Evolutionary conservation across 2,797 vertebrate genomes (phyloP), one percentile per base, ranked within the genome.

Genomic region (Sebastes umbrosus): DNA sequence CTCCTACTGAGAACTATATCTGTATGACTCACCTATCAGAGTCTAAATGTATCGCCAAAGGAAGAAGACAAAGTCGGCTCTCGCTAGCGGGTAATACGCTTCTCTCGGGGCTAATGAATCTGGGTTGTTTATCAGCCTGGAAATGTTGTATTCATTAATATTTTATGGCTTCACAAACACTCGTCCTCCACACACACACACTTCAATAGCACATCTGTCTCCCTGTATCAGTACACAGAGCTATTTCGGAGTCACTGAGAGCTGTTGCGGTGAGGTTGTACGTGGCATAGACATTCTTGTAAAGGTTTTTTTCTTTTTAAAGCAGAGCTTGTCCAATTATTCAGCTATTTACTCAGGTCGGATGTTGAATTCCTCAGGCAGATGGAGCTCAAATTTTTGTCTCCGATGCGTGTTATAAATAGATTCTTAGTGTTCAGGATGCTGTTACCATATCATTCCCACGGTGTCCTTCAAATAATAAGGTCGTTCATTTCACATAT

Each of bases 121-220:
- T 62, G 66, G 69, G 80, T 88, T 91, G 83, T 92, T 92, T 88
- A 91, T 90, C 86, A 86, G 68, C 50, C 32, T 73, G 83, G 80
- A 90, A 93, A 90, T 86, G 84, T 86, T 80, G 75, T 76, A 70
- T 88, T 92, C 92, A 91, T 93, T 93, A 93, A 93, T 93, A 93
- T 89, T 93, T 73, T 76, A 93, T 84, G 54, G 77, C 62, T 83
- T 85, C 80, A 77, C 88, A 82, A 79, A 79, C 87, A 73, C 75
- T 69, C 9, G 12, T 66, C 67, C 78, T 73, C 36, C 27, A 14
- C 75, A 71, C 34, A 34, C 34, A 25, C 25, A 34, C 73, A 84
- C 81, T 74, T 84, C 70, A 39, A 71, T 27, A 62, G 68, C 85
- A 90, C 87, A 87, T 91, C 82, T 87, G 89, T 91, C 85, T 82